Percentiles rank a stretch among this genome's conserved stretches.
Evolutionary conservation across 2,888 invertebrate genomes (phyloP).

Genomic region (Campoplex nolae): DNA sequence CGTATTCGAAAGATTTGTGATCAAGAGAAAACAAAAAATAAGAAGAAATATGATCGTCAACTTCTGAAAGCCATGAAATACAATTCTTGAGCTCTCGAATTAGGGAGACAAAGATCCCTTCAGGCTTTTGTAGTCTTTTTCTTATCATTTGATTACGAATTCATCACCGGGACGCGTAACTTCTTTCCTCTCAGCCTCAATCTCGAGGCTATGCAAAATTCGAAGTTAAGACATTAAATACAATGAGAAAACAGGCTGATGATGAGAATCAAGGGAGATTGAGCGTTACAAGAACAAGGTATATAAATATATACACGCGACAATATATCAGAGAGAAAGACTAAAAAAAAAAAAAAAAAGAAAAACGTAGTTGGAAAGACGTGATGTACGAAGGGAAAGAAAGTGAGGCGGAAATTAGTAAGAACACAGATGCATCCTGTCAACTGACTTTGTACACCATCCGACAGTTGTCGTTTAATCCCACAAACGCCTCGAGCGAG

Average conservation of each 20-base stretch:
- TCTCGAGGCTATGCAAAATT: not conserved
- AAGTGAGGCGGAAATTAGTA: slow-evolving; percentile 63
- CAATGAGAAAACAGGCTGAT: not conserved
- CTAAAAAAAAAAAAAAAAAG: not conserved
- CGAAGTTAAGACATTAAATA: slow-evolving; percentile 35
- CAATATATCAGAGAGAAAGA: slow-evolving; percentile 1
- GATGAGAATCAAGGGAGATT: slow-evolving; percentile 3
- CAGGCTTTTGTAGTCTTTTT: slow-evolving; percentile 43
- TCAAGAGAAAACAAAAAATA: not conserved
- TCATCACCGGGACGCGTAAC: slow-evolving; percentile 48
- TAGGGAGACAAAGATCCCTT: slow-evolving; percentile 36
- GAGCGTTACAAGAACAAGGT: slow-evolving; percentile 3
- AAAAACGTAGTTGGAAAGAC: slow-evolving; percentile 46
- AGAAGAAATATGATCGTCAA: not conserved
- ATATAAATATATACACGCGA: no score
- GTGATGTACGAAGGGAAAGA: slow-evolving; percentile 56
- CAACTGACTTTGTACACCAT: slow-evolving; percentile 51
- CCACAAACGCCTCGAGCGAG: slow-evolving; percentile 71
- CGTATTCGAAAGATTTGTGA: not conserved
- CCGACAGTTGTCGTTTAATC: slow-evolving; percentile 76
- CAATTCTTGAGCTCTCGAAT: not conserved
- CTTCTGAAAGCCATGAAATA: not conserved
- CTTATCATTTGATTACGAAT: slow-evolving; percentile 62
- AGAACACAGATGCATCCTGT: slow-evolving; percentile 64
- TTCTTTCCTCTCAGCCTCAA: slow-evolving; percentile 43